Evolutionary conservation across 2,888 invertebrate genomes (phyloP), one percentile per base, ranked within the genome.

Genomic region (Bellardia bayeri): DNA sequence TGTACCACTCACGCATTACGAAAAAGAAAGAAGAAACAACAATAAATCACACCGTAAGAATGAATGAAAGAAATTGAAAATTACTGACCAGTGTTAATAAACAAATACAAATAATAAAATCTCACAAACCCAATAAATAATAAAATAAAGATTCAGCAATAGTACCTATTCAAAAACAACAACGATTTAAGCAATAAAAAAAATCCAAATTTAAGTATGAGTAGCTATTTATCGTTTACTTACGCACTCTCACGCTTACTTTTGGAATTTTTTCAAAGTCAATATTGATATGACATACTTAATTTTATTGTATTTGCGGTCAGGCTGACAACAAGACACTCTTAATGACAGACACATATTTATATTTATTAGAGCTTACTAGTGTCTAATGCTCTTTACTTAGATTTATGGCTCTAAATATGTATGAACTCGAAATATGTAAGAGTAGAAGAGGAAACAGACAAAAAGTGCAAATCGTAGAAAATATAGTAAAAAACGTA

Each of bases 281-380:
- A 82, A 82, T 75, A 82, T 75, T 82, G 23, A 61, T 82, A 68
- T 82, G 82, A 82, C 82, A 82, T 16, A 82, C 82, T 82, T 82
- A 74, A 72, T 33, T 51, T 40, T 69, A 16, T n/a, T 56, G 11
- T 74, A 51, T 37, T 51, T 56, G 16, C 42, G 58, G 72, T 72
- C 56, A 58, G 7, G 13, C 42, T 7, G 58, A 51, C 71, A 54
- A 37, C 23, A 66, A 51, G 40, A 6, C 69, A 13, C 54, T 33
- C 51, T 51, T 33, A 71, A 23, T 71, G 69, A 33, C 54, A 72
- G 56, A 56, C 54, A 33, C 2, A 14, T 6, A 42, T 68, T 14
- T 14, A 3, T 6, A 4, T 51, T 8, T 56, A 40, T 33, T 33
- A 51, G 49, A 8, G n/a, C 11, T 30, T 14, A 0, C 0, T 14